A percentile compares a stretch with the other conserved stretches of the same genome.
Conservation (phyloP, 1,140 invertebrate species). For the Oppia nitens region DNA sequence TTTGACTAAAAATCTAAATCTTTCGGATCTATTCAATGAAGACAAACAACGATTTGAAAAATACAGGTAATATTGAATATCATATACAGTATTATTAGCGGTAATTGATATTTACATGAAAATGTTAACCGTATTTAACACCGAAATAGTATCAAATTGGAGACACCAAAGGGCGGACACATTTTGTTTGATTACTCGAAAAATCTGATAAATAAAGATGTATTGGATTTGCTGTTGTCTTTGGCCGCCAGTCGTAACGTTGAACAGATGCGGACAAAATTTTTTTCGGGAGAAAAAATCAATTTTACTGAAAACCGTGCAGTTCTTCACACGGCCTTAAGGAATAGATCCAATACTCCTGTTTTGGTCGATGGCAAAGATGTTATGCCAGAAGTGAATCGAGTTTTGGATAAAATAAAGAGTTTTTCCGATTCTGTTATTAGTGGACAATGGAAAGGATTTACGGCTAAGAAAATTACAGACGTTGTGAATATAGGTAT, state of each 20-base stretch:
- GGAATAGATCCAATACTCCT: constrained; percentile 60
- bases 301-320: constrained; percentile 95
- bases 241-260: constrained; percentile 68
- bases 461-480: constrained; percentile 83
- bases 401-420: constrained; percentile 86
- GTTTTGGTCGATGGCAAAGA: constrained; percentile 76
- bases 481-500: constrained; percentile 99
- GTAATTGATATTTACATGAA: constrained; percentile 16
- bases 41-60: constrained; percentile 59
- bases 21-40: constrained; percentile 52
- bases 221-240: constrained; percentile 53
- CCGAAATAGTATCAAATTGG: constrained; percentile 44
- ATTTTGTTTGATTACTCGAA: constrained; percentile 93
- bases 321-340: constrained; percentile 82
- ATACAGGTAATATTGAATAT: constrained; percentile 41
- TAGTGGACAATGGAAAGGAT: constrained; percentile 59
- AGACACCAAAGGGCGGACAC: constrained; percentile 61
- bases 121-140: constrained; percentile 4
- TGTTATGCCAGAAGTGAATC: constrained; percentile 83
- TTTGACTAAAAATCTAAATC: constrained; percentile 46
- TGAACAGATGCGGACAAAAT: constrained; percentile 65
- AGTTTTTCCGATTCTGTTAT: constrained; percentile 51
- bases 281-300: constrained; percentile 89
- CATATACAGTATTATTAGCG: constrained; percentile 9
- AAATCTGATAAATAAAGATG: constrained; percentile 68